Percentiles rank a stretch among this genome's conserved stretches.
Evolutionary conservation across 2,888 invertebrate species (phyloP).

Genomic region (Eristalinus aeneus): DNA sequence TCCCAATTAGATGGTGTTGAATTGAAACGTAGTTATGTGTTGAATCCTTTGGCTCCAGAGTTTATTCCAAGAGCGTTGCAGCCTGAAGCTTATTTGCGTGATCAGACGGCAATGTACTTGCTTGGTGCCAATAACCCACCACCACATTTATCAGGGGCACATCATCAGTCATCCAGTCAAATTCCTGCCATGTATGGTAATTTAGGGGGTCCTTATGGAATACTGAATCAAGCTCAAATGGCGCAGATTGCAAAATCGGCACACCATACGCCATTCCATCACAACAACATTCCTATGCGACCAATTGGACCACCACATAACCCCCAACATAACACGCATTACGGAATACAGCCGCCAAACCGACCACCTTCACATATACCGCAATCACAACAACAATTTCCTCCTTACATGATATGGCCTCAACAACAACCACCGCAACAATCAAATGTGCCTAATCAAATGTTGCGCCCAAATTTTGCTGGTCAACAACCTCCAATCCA

Average conservation of each 20-base stretch:
- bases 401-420: conserved; percentile 79
- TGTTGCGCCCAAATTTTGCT: conserved; percentile 72
- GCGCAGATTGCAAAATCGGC: conserved; percentile 66
- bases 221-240: conserved; percentile 75
- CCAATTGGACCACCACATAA: conserved; percentile 75
- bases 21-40: conserved; percentile 86
- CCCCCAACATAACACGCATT: conserved; percentile 69
- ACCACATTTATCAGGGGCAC: conserved; percentile 58
- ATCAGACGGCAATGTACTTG: conserved; percentile 79
- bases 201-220: conserved; percentile 73
- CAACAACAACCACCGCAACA: conserved; percentile 75
- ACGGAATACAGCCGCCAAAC: conserved; percentile 71
- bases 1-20: conserved; percentile 88
- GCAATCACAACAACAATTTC: conserved; percentile 75
- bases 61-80: conserved; percentile 86
- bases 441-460: conserved; percentile 72
- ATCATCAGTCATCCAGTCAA: conserved; percentile 73
- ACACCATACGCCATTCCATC: conserved; percentile 73
- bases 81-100: conserved; percentile 81
- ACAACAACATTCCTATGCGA: conserved; percentile 75
- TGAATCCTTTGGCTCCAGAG: conserved; percentile 92
- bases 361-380: conserved; percentile 76
- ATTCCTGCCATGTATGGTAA: conserved; percentile 68
- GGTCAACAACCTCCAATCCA: conserved; percentile 74
- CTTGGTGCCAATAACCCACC: conserved; percentile 65